Evolutionary conservation across 2,888 invertebrate species (phyloP).

Genomic region (Dendrolimus houi): DNA sequence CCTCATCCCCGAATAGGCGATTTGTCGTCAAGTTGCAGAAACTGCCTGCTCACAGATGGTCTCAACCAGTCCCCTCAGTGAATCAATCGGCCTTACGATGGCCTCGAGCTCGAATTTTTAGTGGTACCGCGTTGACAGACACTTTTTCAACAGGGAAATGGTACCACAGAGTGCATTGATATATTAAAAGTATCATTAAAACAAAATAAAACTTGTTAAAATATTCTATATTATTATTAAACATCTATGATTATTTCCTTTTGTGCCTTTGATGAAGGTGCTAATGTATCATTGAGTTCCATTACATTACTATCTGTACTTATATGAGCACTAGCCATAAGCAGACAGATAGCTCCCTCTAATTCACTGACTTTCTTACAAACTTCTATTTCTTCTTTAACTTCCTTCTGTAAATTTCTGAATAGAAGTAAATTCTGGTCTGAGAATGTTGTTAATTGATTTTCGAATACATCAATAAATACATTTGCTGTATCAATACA

Average conservation of each 20-base stretch:
- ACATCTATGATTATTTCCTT: conserved; percentile 77
- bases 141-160: too few relatives aligned
- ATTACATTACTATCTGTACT: conserved; percentile 45
- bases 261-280: conserved; percentile 64
- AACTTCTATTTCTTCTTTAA: conserved; percentile 82
- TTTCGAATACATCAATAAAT: conserved; percentile 85
- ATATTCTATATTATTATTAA: conserved; percentile 21
- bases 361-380: conserved; percentile 79
- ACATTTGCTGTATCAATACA: conserved; percentile 84
- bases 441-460: conserved; percentile 77
- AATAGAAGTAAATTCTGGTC: conserved; percentile 79
- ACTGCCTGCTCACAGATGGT: too few relatives aligned
- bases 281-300: conserved; percentile 41
- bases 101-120: too few relatives aligned
- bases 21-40: too few relatives aligned
- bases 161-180: too few relatives aligned
- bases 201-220: conserved; percentile 1
- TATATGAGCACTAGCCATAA: conserved; percentile 78
- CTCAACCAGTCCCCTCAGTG: too few relatives aligned
- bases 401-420: conserved; percentile 73
- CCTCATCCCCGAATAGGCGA: too few relatives aligned
- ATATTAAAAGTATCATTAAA: not conserved
- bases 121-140: too few relatives aligned
- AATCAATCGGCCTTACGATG: too few relatives aligned
- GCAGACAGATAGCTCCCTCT: conserved; percentile 82